Conservation (phyloP, 2,888 invertebrate genomes). For the Ennomos erosarius region DNA sequence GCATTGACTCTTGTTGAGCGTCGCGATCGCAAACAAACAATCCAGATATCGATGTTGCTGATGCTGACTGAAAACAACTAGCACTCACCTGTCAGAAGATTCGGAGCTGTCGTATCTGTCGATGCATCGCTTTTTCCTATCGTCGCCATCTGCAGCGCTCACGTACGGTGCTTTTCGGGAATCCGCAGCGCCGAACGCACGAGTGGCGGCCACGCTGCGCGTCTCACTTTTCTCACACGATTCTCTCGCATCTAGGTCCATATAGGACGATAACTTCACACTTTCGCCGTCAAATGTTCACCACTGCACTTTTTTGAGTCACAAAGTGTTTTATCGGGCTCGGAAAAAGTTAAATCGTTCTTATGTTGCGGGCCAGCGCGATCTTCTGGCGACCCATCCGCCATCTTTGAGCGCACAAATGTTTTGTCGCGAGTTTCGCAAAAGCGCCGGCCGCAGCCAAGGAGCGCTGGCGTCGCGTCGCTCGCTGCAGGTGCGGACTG, state of each 20-base stretch:
- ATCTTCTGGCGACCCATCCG: slow-evolving; percentile 90
- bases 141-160: slow-evolving; percentile 77
- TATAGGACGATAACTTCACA: slow-evolving; percentile 80
- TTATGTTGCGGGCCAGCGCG: slow-evolving; percentile 85
- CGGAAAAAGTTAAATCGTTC: slow-evolving; percentile 84
- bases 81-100: slow-evolving; percentile 95
- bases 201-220: slow-evolving; percentile 77
- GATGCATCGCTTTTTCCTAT: slow-evolving; percentile 93
- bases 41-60: slow-evolving; percentile 47
- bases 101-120: slow-evolving; percentile 97
- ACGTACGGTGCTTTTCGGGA: slow-evolving; percentile 71
- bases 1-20: slow-evolving; percentile 76
- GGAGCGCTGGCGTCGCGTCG: slow-evolving; percentile 61
- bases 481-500: slow-evolving; percentile 59
- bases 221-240: slow-evolving; percentile 84
- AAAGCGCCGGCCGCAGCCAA: slow-evolving; percentile 62
- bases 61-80: slow-evolving; percentile 53
- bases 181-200: slow-evolving; percentile 64
- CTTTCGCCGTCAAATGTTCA: slow-evolving; percentile 68
- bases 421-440: slow-evolving; percentile 78
- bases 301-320: slow-evolving; percentile 85
- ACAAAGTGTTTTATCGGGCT: slow-evolving; percentile 77
- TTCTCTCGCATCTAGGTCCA: slow-evolving; percentile 80
- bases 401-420: slow-evolving; percentile 92
- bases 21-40: slow-evolving; percentile 64